A percentile compares a stretch with the other conserved stretches of the same genome.
Evolutionary conservation across 2,888 invertebrate genomes (phyloP).

Genomic region (Acrobasis repandana): DNA sequence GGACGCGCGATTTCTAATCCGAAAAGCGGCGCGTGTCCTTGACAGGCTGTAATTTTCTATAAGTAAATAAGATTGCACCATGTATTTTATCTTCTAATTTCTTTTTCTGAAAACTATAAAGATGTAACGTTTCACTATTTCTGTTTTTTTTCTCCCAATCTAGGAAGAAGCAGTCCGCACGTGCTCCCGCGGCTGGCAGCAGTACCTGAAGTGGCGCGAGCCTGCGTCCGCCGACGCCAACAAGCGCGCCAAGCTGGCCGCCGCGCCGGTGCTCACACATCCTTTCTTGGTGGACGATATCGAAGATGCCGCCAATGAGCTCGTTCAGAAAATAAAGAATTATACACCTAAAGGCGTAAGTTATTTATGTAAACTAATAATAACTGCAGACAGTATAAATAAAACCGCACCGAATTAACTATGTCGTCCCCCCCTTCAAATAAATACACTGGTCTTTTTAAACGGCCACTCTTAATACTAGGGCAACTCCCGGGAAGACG

Average conservation of each 20-base stretch:
- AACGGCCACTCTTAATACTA: too few relatives aligned
- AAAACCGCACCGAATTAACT: too few relatives aligned
- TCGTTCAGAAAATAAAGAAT: conserved; percentile 85
- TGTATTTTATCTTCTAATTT: too few relatives aligned
- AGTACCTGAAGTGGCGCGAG: conserved; percentile 94
- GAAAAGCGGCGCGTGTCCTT: too few relatives aligned
- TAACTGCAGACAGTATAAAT: too few relatives aligned
- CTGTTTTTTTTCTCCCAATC: not conserved
- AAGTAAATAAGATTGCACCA: too few relatives aligned
- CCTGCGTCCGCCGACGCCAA: conserved; percentile 95
- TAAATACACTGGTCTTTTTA: too few relatives aligned
- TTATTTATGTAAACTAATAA: conserved; percentile 24
- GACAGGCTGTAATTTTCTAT: too few relatives aligned
- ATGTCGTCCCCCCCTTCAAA: too few relatives aligned
- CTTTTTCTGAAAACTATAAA: too few relatives aligned
- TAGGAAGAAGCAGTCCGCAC: conserved; percentile 84
- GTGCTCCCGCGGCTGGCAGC: conserved; percentile 94
- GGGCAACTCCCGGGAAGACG: too few relatives aligned
- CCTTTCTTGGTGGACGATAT: conserved; percentile 81
- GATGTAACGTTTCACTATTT: not conserved
- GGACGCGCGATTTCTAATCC: too few relatives aligned
- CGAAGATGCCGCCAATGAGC: conserved; percentile 46
- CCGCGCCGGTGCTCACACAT: conserved; percentile 84
- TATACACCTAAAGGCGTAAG: conserved; percentile 89
- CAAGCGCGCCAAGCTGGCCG: conserved; percentile 89